Base-by-base conservation (phyloP, 2,113 vertebrate species). In the Otocyon megalotis region DNA sequence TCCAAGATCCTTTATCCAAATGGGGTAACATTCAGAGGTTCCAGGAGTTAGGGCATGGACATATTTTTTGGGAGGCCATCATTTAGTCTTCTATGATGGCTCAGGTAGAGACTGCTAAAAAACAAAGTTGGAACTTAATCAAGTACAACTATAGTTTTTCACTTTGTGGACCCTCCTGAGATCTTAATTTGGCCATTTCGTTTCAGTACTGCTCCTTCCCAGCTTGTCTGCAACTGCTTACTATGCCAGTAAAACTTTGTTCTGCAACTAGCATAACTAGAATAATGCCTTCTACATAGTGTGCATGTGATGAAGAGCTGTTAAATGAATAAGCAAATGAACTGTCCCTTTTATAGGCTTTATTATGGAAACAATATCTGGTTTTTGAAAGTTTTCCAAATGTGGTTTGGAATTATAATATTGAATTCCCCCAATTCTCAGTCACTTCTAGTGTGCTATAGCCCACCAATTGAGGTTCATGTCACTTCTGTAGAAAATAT, bases 401-500 rank as follows among this genome's bases (percentile, higher is more conserved):
- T 84, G 58, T 14, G 2, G 2, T 76, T 93, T 97, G 54, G 14
- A 74, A 77, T 87, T 84, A 76, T n/a, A 77, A 43, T 72, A 90
- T 81, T 43, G 43, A 87, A 67, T 71, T 9, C 26, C 24, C 5
- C 8, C 10, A n/a, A 5, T 24, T 69, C 20, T 43, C 13, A 48
- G 56, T 60, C 20, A 62, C 19, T 58, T 80, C 54, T 19, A 48
- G 12, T 87, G 8, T 89, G n/a, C 54, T 19, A 58, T 86, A 17
- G 0, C 5, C 28, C 3, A 35, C 19, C 10, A 77, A 35, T n/a
- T 54, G 10, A 72, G 28, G 14, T 15, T 83, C 50, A 50, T 22
- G 17, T 83, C 50, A 50, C 26, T 93, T 86, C 30, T 89, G 7
- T 83, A 84, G 91, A 87, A 88, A 79, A 72, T 94, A 80, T 8